Conservation (phyloP, 2,888 invertebrate genomes). For the Strigamia crassipes region DNA sequence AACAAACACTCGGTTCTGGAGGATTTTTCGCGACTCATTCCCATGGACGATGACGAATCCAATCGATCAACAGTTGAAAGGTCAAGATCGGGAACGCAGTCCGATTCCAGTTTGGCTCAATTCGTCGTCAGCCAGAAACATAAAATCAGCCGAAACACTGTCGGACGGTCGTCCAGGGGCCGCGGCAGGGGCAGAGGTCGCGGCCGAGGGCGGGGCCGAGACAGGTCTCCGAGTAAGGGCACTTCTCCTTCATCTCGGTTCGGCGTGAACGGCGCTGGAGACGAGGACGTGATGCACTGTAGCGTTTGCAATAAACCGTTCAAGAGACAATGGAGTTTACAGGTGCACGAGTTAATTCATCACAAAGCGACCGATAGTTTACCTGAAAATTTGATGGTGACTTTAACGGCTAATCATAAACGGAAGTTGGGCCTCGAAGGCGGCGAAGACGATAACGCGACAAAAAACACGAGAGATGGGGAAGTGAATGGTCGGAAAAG, state of each 20-base stretch:
- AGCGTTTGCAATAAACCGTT: conserved; percentile 46
- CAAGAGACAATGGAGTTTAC: conserved; percentile 46
- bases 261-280: not conserved
- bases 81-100: not conserved
- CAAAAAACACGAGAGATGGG: not conserved
- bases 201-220: conserved; percentile 33
- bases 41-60: conserved; percentile 43
- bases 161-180: conserved; percentile 31
- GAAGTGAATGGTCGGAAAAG: not conserved
- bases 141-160: not conserved
- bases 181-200: conserved; percentile 47
- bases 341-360: conserved; percentile 46
- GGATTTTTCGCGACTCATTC: conserved; percentile 46
- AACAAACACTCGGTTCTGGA: conserved; percentile 26
- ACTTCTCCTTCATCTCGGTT: not conserved
- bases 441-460: not conserved
- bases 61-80: not conserved
- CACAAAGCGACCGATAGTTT: conserved; percentile 37
- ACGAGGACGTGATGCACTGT: conserved; percentile 36
- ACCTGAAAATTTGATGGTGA: conserved; percentile 43
- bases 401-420: conserved; percentile 23
- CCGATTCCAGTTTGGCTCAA: conserved; percentile 29
- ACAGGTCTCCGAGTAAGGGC: not conserved
- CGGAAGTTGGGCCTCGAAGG: conserved; percentile 38
- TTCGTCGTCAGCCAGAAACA: conserved; percentile 23